A percentile compares a stretch with the other conserved stretches of the same genome.
These are phyloP conservation scores for Xanthorhoe spadicearia DNA, from an alignment of 2,888 invertebrate species.

Conservation along the genomic window DNA sequence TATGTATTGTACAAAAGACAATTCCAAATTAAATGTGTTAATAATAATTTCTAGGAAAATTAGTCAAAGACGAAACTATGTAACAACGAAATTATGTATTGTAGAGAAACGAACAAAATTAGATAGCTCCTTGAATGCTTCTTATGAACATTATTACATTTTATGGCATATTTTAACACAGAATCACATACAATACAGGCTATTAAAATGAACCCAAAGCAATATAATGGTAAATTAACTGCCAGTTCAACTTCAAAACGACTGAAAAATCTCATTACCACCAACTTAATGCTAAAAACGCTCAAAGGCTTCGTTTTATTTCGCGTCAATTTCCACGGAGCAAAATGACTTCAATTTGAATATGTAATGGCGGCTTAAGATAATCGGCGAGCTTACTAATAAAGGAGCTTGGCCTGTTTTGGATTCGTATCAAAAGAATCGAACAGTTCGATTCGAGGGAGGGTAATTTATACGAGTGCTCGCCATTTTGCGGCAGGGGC, in stretches of 20 bases:
- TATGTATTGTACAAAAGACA: no score
- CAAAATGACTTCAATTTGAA: constrained; percentile 84
- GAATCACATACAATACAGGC: no score
- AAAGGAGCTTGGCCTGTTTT: constrained; percentile 73
- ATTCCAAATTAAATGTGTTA: no score
- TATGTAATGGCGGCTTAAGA: constrained; percentile 84
- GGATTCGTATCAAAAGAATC: constrained; percentile 82
- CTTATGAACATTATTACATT: no score
- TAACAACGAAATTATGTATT: no score
- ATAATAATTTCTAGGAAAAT: no score
- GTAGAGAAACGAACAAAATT: no score
- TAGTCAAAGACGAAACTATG: no score
- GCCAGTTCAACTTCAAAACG: constrained; percentile 43
- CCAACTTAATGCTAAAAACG: constrained; percentile 62
- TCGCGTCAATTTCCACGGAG: constrained; percentile 83
- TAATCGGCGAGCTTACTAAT: constrained; percentile 85
- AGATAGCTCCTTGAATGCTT: no score
- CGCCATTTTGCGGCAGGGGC: constrained; percentile 82
- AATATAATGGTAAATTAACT: constrained; percentile 25
- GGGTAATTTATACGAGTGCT: constrained; percentile 84
- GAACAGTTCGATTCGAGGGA: constrained; percentile 79
- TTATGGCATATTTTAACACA: no score
- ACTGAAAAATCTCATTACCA: constrained; percentile 68
- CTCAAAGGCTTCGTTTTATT: constrained; percentile 81
- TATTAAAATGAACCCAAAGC: constrained; percentile 12